These are phyloP conservation scores for Galeopsomyia nigrocyanea DNA, from an alignment of 2,888 invertebrate genomes.

Conservation along the genomic window DNA sequence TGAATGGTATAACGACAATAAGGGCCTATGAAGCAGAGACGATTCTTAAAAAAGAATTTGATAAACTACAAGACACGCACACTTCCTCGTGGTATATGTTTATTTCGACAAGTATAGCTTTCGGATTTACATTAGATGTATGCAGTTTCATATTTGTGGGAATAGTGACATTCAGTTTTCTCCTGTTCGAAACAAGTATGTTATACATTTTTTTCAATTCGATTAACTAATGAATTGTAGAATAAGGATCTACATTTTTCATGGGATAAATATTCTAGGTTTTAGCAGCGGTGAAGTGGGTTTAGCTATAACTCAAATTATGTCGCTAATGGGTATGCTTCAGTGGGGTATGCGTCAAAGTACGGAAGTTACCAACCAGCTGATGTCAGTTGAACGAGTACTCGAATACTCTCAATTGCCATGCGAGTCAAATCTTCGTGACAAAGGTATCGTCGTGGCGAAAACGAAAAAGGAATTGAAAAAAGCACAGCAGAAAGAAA, in stretches of 20 bases:
- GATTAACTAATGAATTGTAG: neutral
- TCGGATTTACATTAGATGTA: slow-evolving; percentile 74
- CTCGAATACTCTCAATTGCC: slow-evolving; percentile 83
- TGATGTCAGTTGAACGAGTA: slow-evolving; percentile 87
- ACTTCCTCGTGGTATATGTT: slow-evolving; percentile 70
- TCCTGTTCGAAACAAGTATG: slow-evolving; percentile 63
- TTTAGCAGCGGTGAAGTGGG: slow-evolving; percentile 63
- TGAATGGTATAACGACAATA: neutral
- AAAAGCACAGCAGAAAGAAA: slow-evolving; percentile 22
- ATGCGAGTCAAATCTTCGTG: slow-evolving; percentile 68
- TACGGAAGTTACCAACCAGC: slow-evolving; percentile 77
- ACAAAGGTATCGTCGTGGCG: slow-evolving; percentile 44
- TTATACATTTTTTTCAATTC: neutral
- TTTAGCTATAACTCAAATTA: slow-evolving; percentile 68
- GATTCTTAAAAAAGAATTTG: slow-evolving; percentile 75
- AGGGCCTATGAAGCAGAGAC: slow-evolving; percentile 78
- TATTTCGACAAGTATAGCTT: slow-evolving; percentile 67
- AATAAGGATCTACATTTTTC: slow-evolving; percentile 53
- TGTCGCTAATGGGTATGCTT: slow-evolving; percentile 64
- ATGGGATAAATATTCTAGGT: slow-evolving; percentile 49
- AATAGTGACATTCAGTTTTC: slow-evolving; percentile 77
- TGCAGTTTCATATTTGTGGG: slow-evolving; percentile 76
- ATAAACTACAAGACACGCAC: slow-evolving; percentile 71
- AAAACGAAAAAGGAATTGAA: slow-evolving; percentile 37
- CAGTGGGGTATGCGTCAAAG: no score